Conservation (phyloP, 2,888 invertebrate genomes). For the Thecocarcelia acutangulata region DNA sequence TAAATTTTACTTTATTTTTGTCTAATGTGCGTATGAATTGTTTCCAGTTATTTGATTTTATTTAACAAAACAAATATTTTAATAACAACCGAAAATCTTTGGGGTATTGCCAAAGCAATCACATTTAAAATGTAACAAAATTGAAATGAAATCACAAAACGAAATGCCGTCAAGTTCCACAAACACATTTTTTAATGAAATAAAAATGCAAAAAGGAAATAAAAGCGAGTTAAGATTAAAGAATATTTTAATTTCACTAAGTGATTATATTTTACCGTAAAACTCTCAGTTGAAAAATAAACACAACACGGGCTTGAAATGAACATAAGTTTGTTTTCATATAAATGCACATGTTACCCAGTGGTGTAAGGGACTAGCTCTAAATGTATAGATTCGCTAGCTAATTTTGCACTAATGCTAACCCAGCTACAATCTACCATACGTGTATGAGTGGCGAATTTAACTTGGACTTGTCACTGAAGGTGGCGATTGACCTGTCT, state of each 20-base stretch:
- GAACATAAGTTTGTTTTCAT: too few species aligned
- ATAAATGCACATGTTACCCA: too few species aligned
- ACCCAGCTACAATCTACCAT: too few species aligned
- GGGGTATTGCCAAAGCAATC: constrained; percentile 71
- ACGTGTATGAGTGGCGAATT: too few species aligned
- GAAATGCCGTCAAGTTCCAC: constrained; percentile 54
- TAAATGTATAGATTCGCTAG: too few species aligned
- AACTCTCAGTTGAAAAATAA: constrained; percentile 33
- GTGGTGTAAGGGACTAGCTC: too few species aligned
- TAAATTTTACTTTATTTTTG: too few species aligned
- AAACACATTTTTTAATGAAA: constrained; percentile 37
- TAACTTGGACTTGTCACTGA: too few species aligned
- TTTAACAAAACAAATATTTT: constrained; percentile 21
- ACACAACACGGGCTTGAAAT: background rate
- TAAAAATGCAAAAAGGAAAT: constrained; percentile 1
- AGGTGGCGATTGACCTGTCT: too few species aligned
- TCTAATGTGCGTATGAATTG: background rate
- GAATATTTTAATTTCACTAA: constrained; percentile 67
- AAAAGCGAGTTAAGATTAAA: constrained; percentile 3
- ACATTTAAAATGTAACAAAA: constrained; percentile 70
- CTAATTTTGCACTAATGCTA: too few species aligned
- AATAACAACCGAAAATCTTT: constrained; percentile 59
- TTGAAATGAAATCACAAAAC: constrained; percentile 59
- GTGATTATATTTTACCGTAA: constrained; percentile 55
- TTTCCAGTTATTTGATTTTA: constrained; percentile 20